Conservation (phyloP, 2,888 invertebrate genomes). For the Suillia variegata region DNA sequence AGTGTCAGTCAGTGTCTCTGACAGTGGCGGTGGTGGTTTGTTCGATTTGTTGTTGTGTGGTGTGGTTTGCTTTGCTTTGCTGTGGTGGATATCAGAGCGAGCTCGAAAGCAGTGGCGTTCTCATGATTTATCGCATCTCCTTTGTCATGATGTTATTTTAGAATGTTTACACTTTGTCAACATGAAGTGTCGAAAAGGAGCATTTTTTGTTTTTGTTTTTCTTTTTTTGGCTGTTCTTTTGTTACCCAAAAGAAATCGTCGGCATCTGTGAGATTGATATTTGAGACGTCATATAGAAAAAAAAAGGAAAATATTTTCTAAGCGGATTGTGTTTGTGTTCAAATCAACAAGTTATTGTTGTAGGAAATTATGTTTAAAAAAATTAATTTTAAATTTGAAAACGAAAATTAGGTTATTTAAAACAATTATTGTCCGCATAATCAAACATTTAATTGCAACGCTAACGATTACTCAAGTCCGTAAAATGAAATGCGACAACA, state of each 20-base stretch:
- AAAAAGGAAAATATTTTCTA: no score
- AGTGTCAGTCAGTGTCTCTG: no score
- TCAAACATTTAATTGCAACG: slow-evolving; percentile 41
- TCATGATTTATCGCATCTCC: slow-evolving; percentile 19
- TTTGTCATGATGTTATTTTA: slow-evolving; percentile 13
- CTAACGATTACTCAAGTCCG: slow-evolving; percentile 39
- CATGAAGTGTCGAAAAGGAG: no score
- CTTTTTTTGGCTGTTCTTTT: neutral
- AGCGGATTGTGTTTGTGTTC: no score
- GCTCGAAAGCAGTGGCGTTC: neutral
- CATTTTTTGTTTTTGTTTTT: neutral
- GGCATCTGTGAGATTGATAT: neutral
- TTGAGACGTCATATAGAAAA: no score
- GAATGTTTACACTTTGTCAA: slow-evolving; percentile 23
- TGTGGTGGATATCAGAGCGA: neutral
- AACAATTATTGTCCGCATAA: slow-evolving; percentile 46
- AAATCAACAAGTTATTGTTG: no score
- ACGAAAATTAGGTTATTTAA: no score
- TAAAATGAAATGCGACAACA: slow-evolving; percentile 28
- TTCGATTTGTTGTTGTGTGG: no score
- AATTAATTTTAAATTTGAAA: no score
- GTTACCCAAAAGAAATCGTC: no score
- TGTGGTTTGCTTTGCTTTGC: neutral
- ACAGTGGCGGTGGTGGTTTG: neutral
- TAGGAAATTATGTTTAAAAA: no score